phyloP scores from a whole-genome alignment of 35 echinoderm and acorn worm species.

The Apostichopus parvimensis region DNA sequence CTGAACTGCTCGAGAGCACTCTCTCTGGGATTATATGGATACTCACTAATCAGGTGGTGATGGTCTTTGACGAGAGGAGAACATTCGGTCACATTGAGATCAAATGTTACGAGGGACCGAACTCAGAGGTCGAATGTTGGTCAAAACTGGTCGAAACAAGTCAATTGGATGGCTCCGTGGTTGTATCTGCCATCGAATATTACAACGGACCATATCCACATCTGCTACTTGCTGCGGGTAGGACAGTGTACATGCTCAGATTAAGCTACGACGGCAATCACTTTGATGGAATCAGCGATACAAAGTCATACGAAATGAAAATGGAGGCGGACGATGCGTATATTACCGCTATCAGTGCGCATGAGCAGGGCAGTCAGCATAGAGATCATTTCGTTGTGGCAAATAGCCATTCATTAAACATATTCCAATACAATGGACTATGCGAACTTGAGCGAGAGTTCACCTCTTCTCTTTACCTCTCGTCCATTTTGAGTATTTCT shows the following conservation, averaged over 20 bases:
- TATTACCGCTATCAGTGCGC: constrained; percentile 41
- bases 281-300: constrained; percentile 19
- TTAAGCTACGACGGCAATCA: constrained; percentile 35
- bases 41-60: constrained; percentile 9
- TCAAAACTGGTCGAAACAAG: not conserved
- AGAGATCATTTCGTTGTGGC: constrained; percentile 15
- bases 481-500: constrained; percentile 33
- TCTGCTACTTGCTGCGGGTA: constrained; percentile 21
- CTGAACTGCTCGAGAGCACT: constrained; percentile 24
- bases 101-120: constrained; percentile 19
- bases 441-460: constrained; percentile 5
- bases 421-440: constrained; percentile 10
- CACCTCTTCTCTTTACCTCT: not conserved
- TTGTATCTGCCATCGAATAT: constrained; percentile 28
- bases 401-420: not conserved
- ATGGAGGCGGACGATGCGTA: not conserved
- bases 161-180: not conserved
- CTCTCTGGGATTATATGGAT: constrained; percentile 30
- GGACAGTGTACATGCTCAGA: constrained; percentile 14
- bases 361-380: constrained; percentile 19
- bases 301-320: constrained; percentile 29
- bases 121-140: constrained; percentile 26
- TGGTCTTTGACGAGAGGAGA: constrained; percentile 40
- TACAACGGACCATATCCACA: constrained; percentile 21
- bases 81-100: not conserved